Base-by-base conservation (phyloP, 2,113 vertebrate genomes). In the Balaeniceps rex region DNA sequence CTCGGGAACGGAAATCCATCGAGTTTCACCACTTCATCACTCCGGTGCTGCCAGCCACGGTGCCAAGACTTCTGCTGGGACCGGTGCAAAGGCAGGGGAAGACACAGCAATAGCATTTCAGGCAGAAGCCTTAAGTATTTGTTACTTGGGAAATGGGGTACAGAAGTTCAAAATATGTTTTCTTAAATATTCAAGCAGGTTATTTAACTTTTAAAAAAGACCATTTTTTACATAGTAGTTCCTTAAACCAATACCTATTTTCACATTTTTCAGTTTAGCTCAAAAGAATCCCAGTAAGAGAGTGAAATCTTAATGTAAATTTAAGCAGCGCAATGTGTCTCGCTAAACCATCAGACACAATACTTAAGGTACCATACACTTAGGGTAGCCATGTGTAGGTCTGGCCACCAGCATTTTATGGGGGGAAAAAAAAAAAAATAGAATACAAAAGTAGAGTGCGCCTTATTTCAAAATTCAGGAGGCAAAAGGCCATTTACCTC, bases 41-140 rank as follows among this genome's bases (percentile, higher is more conserved):
- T 64, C 65, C 4, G 2, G 61, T 3, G 1, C 57, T 60, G 65
- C 52, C 1, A 3, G 44, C 51, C 0, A 0, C 3, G 1, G 21
- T 44, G 69, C 89, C 83, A 85, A 72, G 46, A n/a, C n/a, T 47
- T 36, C 33, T 95, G 76, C 47, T 3, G 1, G 54, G 40, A 28
- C n/a, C 3, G 2, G 38, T 14, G 34, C 49, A 91, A 86, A 40
- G 44, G 44, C 47, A 88, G 26, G n/a, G 58, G 28, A 81, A 65
- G 38, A 63, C 36, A 19, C 2, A 0, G 64, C 3, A 1, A 29
- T 17, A 46, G 38, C 46, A 72, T 7, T 54, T 34, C 1, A 0
- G 74, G 36, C 34, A 91, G 74, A 69, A 75, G 24, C 12, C 54
- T 64, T 4, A 44, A 36, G 21, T 6, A 52, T 40, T n/a, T 72